Conservation (phyloP, 2,888 invertebrate genomes). For the Sinodicranocentrus sp. region DNA sequence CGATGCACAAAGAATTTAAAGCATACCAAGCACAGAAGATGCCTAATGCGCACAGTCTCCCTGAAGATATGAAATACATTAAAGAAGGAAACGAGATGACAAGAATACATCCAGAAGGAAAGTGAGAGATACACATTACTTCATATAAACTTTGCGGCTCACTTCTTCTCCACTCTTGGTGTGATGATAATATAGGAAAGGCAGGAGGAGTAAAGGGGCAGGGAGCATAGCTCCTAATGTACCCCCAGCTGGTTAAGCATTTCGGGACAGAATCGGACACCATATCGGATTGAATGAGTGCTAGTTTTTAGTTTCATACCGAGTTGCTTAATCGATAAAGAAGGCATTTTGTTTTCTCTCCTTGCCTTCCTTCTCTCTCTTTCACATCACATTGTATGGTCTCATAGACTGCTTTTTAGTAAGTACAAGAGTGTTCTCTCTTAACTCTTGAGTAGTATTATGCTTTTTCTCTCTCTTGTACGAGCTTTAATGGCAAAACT, state of each 20-base stretch:
- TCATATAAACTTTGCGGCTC: constrained; percentile 47
- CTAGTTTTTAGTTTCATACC: constrained; percentile 67
- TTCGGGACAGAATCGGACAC: constrained; percentile 67
- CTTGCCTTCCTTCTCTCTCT: constrained; percentile 36
- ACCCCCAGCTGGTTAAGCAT: constrained; percentile 66
- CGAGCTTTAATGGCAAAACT: constrained; percentile 39
- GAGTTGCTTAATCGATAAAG: constrained; percentile 75
- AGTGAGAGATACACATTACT: constrained; percentile 38
- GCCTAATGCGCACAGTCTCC: no score
- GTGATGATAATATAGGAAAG: constrained; percentile 54
- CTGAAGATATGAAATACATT: constrained; percentile 6
- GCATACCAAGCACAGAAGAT: no score
- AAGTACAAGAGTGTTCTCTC: constrained; percentile 42
- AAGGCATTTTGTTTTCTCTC: constrained; percentile 74
- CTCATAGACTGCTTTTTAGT: constrained; percentile 47
- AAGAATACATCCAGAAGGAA: constrained; percentile 43
- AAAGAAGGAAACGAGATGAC: constrained; percentile 43
- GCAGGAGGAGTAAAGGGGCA: constrained; percentile 64
- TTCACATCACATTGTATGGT: constrained; percentile 55
- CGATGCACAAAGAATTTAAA: no score
- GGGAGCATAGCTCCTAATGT: constrained; percentile 60
- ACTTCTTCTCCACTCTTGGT: constrained; percentile 38
- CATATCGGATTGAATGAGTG: constrained; percentile 67
- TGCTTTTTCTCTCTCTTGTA: constrained; percentile 43
- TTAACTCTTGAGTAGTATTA: constrained; percentile 51